A percentile compares a stretch with the other conserved stretches of the same genome.
phyloP scores from a whole-genome alignment of 2,888 invertebrate species.

The Atrina japonica region DNA sequence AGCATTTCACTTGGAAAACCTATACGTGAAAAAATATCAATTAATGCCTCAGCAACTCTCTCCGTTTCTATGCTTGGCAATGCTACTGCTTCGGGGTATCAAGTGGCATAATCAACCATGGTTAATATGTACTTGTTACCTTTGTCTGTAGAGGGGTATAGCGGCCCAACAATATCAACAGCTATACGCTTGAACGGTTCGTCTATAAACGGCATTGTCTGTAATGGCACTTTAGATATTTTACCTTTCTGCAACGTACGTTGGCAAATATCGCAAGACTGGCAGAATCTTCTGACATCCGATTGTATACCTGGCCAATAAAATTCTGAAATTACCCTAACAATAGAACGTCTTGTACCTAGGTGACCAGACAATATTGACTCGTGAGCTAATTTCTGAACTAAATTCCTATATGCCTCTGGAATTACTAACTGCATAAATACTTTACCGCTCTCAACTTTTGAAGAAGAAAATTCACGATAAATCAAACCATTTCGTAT shows the following conservation, averaged over 20 bases:
- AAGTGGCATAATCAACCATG: too few species aligned
- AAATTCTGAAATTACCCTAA: slow-evolving; percentile 38
- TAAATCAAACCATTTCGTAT: slow-evolving; percentile 26
- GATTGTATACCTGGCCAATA: slow-evolving; percentile 50
- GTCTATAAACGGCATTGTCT: slow-evolving; percentile 46
- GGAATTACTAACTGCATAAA: slow-evolving; percentile 45
- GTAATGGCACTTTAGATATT: slow-evolving; percentile 36
- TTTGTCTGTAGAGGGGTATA: slow-evolving; percentile 5
- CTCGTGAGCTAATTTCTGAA: slow-evolving; percentile 44
- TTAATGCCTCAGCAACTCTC: too few species aligned
- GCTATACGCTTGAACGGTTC: slow-evolving; percentile 49
- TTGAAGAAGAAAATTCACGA: slow-evolving; percentile 10
- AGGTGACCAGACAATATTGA: slow-evolving; percentile 43
- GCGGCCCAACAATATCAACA: slow-evolving; percentile 57
- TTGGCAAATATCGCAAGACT: slow-evolving; percentile 54
- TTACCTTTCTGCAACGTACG: slow-evolving; percentile 41
- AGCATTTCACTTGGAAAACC: too few species aligned
- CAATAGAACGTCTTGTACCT: slow-evolving; percentile 25
- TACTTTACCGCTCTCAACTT: slow-evolving; percentile 4
- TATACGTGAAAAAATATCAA: too few species aligned
- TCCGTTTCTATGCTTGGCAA: too few species aligned
- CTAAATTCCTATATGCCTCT: slow-evolving; percentile 7
- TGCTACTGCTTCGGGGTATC: too few species aligned
- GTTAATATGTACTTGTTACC: too few species aligned
- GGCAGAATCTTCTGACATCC: slow-evolving; percentile 44